phyloP scores from a whole-genome alignment of 2,797 vertebrate genomes.

The Arremon aurantiirostris region DNA sequence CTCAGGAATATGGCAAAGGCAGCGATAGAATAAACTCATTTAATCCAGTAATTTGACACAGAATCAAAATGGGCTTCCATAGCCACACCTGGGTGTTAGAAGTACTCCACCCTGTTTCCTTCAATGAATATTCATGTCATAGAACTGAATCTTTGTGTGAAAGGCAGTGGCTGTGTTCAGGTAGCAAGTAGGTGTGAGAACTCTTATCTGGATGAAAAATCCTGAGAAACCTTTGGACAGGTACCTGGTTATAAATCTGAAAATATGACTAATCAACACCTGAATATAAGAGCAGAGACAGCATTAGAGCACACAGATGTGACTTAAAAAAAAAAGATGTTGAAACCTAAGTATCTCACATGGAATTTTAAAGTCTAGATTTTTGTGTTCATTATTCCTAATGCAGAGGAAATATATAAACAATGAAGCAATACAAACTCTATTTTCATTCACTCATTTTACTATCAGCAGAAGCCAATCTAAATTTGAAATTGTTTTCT shows the following conservation, averaged over 20 bases:
- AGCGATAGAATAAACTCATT: slow-evolving; percentile 46
- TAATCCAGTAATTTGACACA: slow-evolving; percentile 56
- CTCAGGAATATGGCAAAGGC: slow-evolving; percentile 27
- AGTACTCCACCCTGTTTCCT: slow-evolving; percentile 61
- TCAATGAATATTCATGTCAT: slow-evolving; percentile 55
- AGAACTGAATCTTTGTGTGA: slow-evolving; percentile 50
- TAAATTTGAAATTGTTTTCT: background rate
- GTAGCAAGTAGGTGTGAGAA: slow-evolving; percentile 67
- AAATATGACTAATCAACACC: slow-evolving; percentile 56
- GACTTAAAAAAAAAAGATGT: background rate
- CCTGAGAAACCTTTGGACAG: slow-evolving; percentile 52
- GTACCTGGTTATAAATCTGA: slow-evolving; percentile 1
- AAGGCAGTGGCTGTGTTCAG: slow-evolving; percentile 28
- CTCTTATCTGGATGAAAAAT: slow-evolving; percentile 63
- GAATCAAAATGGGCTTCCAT: slow-evolving; percentile 56
- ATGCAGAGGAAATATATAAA: background rate
- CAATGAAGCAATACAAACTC: background rate
- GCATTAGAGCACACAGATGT: background rate
- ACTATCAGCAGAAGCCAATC: background rate
- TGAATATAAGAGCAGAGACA: background rate
- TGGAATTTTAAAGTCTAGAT: background rate
- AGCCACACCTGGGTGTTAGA: slow-evolving; percentile 54
- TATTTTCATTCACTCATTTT: background rate
- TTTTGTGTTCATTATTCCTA: background rate
- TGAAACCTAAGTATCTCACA: background rate